These are phyloP conservation scores for Lycocerus yunnanus DNA, from an alignment of 2,888 invertebrate genomes.

Conservation along the genomic window DNA sequence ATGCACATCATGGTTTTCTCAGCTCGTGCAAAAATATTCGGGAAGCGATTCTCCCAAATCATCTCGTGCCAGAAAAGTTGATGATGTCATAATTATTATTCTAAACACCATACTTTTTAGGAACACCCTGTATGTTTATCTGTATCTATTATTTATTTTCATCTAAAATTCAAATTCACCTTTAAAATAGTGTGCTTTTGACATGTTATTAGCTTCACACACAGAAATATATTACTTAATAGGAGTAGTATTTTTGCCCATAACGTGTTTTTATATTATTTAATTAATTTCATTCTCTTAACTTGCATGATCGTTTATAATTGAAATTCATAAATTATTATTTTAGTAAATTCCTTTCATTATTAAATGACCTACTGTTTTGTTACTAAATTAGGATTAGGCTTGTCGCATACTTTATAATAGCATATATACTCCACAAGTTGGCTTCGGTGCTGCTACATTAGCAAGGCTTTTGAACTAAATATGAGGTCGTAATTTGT, in stretches of 20 bases:
- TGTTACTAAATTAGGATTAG: background rate
- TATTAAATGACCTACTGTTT: background rate
- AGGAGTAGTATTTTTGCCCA: background rate
- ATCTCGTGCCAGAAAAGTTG: no score
- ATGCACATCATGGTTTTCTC: no score
- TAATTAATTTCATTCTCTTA: background rate
- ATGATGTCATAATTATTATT: no score
- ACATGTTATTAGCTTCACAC: background rate
- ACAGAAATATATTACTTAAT: background rate
- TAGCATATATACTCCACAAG: background rate
- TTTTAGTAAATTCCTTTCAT: background rate
- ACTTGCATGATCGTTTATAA: background rate
- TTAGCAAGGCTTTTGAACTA: background rate
- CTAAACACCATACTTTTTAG: no score
- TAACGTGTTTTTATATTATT: background rate
- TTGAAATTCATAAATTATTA: background rate
- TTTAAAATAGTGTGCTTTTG: background rate
- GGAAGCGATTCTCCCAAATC: no score
- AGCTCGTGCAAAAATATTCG: background rate
- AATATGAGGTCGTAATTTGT: background rate
- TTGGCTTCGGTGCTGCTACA: background rate
- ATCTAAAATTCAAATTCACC: background rate
- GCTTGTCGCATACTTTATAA: background rate
- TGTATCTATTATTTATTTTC: background rate
- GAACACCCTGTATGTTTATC: no score